Base-by-base conservation (phyloP, 2,888 invertebrate genomes). In the Ecdyonurus torrentis region DNA sequence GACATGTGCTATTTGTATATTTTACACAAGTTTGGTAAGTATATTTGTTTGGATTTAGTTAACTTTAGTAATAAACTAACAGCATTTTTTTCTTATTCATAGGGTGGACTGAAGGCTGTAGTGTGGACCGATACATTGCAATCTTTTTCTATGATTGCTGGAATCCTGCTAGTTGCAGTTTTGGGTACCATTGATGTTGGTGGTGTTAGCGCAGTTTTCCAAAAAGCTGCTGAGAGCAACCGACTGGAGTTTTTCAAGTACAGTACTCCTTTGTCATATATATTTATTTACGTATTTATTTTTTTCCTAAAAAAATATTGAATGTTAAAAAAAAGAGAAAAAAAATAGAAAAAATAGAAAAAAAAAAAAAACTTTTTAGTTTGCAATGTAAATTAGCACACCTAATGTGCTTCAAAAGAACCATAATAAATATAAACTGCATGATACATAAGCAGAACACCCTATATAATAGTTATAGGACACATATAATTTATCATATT, bases 11-110 rank as follows among this genome's bases (percentile, higher is more conserved):
- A 88, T 91, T 19, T 91, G 91, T 76, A 93, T 91, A 67, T 91
- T 94, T 76, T 95, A 95, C 75, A 95, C 94, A 0, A 89, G 91
- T 64, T 74, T 91, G 74, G 91, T 90, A 77, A 84, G 86, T 10
- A 50, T 10, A 50, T 50, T 50, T 55, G 55, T 55, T 7, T 20
- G 5, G 55, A n/a, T 55, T 10, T 10, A 20, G n/a, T 55, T 55
- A 55, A 22, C n/a, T 22, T n/a, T 22, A 18, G 19, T 37, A 10
- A n/a, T 50, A 50, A 50, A 50, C 7, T 10, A 50, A 50, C 18
- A 50, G 18, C 50, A 10, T 50, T 58, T 15, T 25, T 25, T 1
- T 22, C 24, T 59, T 7, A 59, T 74, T 76, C 59, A 7, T 71
- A 87, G 87, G 87, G 86, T 64, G 87, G 88, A 2, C 74, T 89